Percentiles rank a stretch among this genome's conserved stretches.
Evolutionary conservation across 2,113 vertebrate species (phyloP).

Genomic region (Oryzias woworae): DNA sequence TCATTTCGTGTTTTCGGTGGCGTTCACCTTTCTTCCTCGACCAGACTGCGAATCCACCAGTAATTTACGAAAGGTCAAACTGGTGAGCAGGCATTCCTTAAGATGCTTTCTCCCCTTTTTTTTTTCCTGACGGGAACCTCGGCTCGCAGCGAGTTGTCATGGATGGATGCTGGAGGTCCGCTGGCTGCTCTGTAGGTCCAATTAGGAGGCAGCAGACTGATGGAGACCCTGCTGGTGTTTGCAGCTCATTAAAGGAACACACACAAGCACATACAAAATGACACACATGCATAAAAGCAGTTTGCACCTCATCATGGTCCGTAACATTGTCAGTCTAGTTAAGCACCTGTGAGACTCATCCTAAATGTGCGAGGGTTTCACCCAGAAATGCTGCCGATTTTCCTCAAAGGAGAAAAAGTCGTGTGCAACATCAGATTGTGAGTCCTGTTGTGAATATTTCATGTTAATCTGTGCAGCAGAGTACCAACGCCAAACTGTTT

Average conservation of each 20-base stretch:
- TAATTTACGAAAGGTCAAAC: constrained; percentile 55
- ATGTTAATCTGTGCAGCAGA: constrained; percentile 31
- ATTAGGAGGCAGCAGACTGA: constrained; percentile 66
- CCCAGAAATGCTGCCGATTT: too few relatives aligned
- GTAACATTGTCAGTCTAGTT: constrained; percentile 18
- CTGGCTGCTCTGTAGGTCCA: constrained; percentile 58
- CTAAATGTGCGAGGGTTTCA: too few relatives aligned
- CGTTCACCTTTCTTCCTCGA: constrained; percentile 29
- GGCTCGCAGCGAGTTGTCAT: constrained; percentile 32
- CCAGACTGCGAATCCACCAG: constrained; percentile 17
- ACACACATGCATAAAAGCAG: not conserved
- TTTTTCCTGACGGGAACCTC: not conserved
- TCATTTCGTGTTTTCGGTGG: constrained; percentile 21
- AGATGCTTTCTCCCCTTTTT: constrained; percentile 1
- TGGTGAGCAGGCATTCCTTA: constrained; percentile 13
- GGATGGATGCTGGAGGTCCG: constrained; percentile 55
- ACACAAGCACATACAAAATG: constrained; percentile 16
- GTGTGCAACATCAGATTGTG: constrained; percentile 6
- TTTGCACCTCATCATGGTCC: constrained; percentile 29
- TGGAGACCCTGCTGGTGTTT: constrained; percentile 43
- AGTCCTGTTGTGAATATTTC: constrained; percentile 50
- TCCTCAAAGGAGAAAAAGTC: not conserved
- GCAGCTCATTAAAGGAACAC: constrained; percentile 49
- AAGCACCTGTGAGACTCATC: not conserved
- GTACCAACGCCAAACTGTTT: constrained; percentile 35